These are phyloP conservation scores for Drosophila biarmipes DNA, from an alignment of 1,140 invertebrate genomes.

Conservation along the genomic window DNA sequence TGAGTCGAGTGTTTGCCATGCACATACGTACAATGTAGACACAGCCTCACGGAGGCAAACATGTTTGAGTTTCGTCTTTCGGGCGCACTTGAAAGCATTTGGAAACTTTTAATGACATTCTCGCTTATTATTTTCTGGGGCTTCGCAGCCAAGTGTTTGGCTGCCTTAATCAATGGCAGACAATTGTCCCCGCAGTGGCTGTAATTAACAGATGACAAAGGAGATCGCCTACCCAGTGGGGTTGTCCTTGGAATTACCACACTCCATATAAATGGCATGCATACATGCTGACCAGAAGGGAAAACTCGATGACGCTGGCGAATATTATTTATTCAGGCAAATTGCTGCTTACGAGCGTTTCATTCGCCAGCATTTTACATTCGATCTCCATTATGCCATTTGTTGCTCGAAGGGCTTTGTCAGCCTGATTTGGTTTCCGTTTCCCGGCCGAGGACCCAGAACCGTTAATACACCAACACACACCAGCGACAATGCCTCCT, in stretches of 20 bases:
- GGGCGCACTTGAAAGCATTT: slow-evolving; percentile 43
- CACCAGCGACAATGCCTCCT: slow-evolving; percentile 24
- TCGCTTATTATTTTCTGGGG: slow-evolving; percentile 44
- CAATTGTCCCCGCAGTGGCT: slow-evolving; percentile 24
- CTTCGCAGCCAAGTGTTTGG: slow-evolving; percentile 22
- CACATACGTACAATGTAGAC: slow-evolving; percentile 1
- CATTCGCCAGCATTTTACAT: slow-evolving; percentile 49
- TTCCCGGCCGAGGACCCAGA: slow-evolving; percentile 36
- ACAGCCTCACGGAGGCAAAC: slow-evolving; percentile 2
- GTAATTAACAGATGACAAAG: slow-evolving; percentile 50
- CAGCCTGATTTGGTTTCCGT: slow-evolving; percentile 57
- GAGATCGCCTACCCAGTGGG: background rate
- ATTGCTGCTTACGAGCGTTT: slow-evolving; percentile 54
- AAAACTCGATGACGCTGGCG: slow-evolving; percentile 44
- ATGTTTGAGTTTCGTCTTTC: slow-evolving; percentile 58
- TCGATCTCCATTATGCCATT: slow-evolving; percentile 60
- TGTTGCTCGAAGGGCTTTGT: slow-evolving; percentile 50
- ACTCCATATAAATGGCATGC: background rate
- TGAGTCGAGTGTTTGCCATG: slow-evolving; percentile 11
- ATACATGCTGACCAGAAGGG: slow-evolving; percentile 25
- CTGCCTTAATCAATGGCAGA: slow-evolving; percentile 39
- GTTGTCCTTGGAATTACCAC: slow-evolving; percentile 33
- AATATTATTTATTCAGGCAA: slow-evolving; percentile 58
- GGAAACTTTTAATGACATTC: slow-evolving; percentile 61
- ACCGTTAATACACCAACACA: slow-evolving; percentile 41